Conservation (phyloP, 2,113 vertebrate species). For the Ptychochromis oligacanthus region DNA sequence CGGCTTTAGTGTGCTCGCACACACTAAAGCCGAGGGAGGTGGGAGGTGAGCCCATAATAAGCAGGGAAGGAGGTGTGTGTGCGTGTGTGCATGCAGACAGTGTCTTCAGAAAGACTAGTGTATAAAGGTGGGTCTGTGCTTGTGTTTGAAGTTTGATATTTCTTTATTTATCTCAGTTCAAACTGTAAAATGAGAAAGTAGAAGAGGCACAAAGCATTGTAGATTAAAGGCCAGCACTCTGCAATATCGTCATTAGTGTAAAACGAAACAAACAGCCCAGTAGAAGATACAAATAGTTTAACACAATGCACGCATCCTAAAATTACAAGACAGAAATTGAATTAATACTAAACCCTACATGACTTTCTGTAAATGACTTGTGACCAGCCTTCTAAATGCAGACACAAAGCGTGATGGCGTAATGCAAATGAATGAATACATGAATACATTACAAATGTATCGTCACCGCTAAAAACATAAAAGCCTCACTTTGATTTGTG, state of each 20-base stretch:
- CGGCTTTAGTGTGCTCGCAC: neutral
- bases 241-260: neutral
- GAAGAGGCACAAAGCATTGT: neutral
- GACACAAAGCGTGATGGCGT: slow-evolving; percentile 1
- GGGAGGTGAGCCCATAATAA: neutral
- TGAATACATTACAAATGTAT: slow-evolving; percentile 34
- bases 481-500: neutral
- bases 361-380: slow-evolving; percentile 36
- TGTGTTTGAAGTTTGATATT: slow-evolving; percentile 3
- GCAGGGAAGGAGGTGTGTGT: neutral
- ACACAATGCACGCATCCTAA: neutral
- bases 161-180: slow-evolving; percentile 17
- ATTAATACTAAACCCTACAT: slow-evolving; percentile 25
- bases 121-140: neutral
- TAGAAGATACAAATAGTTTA: neutral
- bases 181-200: neutral
- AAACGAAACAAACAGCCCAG: slow-evolving; percentile 12
- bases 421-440: slow-evolving; percentile 50
- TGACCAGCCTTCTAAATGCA: slow-evolving; percentile 25
- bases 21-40: neutral
- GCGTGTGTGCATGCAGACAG: neutral
- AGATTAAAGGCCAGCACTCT: slow-evolving; percentile 9
- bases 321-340: slow-evolving; percentile 9
- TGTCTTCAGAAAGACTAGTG: neutral
- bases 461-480: neutral